These are phyloP conservation scores for Physella acuta DNA, from an alignment of 1,140 invertebrate species.

Conservation along the genomic window DNA sequence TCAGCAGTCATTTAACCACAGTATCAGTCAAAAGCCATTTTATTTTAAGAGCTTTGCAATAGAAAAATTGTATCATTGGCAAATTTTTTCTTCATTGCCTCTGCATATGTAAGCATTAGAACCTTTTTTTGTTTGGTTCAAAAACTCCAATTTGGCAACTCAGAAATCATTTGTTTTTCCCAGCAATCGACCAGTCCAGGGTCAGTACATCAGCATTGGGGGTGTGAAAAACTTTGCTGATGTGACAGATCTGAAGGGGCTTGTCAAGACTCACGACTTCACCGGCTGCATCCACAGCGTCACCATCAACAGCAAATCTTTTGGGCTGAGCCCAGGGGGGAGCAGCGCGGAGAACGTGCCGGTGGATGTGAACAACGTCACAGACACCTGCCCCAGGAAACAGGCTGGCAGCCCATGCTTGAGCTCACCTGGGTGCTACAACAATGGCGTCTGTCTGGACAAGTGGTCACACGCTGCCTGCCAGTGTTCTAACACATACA, in stretches of 20 bases:
- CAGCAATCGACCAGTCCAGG: slow-evolving; percentile 3
- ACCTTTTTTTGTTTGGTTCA: background rate
- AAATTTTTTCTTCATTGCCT: no score
- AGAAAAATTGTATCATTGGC: no score
- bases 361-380: background rate
- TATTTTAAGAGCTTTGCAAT: no score
- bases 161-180: no score
- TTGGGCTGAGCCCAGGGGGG: slow-evolving; percentile 45
- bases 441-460: slow-evolving; percentile 75
- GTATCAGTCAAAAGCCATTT: no score
- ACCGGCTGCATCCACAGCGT: slow-evolving; percentile 90
- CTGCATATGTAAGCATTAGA: no score
- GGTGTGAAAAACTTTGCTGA: slow-evolving; percentile 81
- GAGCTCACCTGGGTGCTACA: slow-evolving; percentile 15
- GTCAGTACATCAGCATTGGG: slow-evolving; percentile 74
- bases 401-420: slow-evolving; percentile 16
- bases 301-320: slow-evolving; percentile 80
- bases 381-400: slow-evolving; percentile 11
- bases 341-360: slow-evolving; percentile 37
- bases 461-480: slow-evolving; percentile 69
- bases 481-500: slow-evolving; percentile 67
- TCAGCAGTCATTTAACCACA: no score
- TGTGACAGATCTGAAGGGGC: slow-evolving; percentile 78
- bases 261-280: slow-evolving; percentile 87
- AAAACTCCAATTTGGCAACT: no score